These are phyloP conservation scores for Anguilla obscura DNA, from an alignment of 2,797 vertebrate genomes.

Conservation along the genomic window DNA sequence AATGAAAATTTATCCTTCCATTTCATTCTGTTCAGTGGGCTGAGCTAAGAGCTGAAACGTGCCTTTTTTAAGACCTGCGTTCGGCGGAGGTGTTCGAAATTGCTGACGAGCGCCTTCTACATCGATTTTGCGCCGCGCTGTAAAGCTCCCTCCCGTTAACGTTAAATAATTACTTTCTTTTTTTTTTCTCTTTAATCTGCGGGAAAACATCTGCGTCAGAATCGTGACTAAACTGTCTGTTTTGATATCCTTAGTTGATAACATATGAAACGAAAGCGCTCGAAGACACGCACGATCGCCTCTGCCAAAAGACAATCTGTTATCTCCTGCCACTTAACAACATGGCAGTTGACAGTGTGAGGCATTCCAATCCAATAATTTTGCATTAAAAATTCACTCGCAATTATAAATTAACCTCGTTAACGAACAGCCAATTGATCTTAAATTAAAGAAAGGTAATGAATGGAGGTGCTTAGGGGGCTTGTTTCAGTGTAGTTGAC, in stretches of 20 bases:
- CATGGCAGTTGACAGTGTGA: constrained; percentile 7
- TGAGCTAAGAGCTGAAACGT: constrained; percentile 6
- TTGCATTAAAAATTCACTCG: constrained; percentile 10
- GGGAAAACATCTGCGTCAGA: constrained; percentile 23
- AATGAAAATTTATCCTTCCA: constrained; percentile 33
- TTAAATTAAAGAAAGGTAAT: background rate
- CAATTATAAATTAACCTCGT: background rate
- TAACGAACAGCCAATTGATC: background rate
- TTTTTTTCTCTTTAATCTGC: background rate
- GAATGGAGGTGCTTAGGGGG: background rate
- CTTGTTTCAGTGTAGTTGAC: background rate
- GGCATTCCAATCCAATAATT: background rate
- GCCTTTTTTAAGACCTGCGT: background rate
- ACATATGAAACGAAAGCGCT: constrained; percentile 48
- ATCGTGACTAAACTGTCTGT: constrained; percentile 43
- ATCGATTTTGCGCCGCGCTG: constrained; percentile 26
- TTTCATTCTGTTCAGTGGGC: background rate
- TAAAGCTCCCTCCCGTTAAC: background rate
- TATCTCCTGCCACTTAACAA: constrained; percentile 38
- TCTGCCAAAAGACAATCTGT: constrained; percentile 63
- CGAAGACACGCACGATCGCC: constrained; percentile 45
- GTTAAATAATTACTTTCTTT: constrained; percentile 1
- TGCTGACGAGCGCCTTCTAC: constrained; percentile 31
- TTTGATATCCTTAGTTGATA: constrained; percentile 46
- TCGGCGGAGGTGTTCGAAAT: constrained; percentile 13